A percentile compares a stretch with the other conserved stretches of the same genome.
These are phyloP conservation scores for Pseudonaja textilis DNA, from an alignment of 2,113 vertebrate genomes.

Conservation along the genomic window DNA sequence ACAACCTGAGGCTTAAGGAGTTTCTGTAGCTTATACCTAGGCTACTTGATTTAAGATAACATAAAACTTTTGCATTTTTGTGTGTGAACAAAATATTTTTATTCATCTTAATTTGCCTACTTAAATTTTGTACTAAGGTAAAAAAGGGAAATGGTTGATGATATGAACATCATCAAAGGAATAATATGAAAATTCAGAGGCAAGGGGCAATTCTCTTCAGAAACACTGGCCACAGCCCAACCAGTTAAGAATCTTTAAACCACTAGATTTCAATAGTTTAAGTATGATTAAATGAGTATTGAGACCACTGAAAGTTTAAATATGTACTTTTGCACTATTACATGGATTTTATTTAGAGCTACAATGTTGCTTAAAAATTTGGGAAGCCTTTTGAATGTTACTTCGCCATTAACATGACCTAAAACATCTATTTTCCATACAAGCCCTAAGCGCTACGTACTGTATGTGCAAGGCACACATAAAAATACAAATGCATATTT, in stretches of 20 bases:
- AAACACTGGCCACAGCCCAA: conserved; percentile 15
- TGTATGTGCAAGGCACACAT: not conserved
- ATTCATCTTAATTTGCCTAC: not conserved
- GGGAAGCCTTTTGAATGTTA: not conserved
- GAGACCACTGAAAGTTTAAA: conserved; percentile 27
- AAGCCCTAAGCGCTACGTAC: not conserved
- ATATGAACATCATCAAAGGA: conserved; percentile 32
- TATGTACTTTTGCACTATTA: conserved; percentile 36
- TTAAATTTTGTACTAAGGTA: not conserved
- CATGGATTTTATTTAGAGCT: conserved; percentile 21
- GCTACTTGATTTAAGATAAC: not conserved
- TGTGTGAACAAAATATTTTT: not conserved
- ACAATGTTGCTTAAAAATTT: not conserved
- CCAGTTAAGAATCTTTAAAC: conserved; percentile 30
- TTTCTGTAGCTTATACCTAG: not conserved
- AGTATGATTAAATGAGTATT: not conserved
- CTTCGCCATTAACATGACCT: not conserved
- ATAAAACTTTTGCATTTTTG: not conserved
- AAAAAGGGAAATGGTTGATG: conserved; percentile 1
- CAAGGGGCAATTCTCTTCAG: conserved; percentile 7
- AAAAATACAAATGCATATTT: not conserved
- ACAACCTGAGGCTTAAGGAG: not conserved
- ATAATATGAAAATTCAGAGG: conserved; percentile 40
- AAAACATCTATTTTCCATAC: not conserved
- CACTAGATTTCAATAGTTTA: not conserved